Evolutionary conservation across 2,113 vertebrate genomes (phyloP), one percentile per base, ranked within the genome.

Genomic region (Dascyllus trimaculatus): DNA sequence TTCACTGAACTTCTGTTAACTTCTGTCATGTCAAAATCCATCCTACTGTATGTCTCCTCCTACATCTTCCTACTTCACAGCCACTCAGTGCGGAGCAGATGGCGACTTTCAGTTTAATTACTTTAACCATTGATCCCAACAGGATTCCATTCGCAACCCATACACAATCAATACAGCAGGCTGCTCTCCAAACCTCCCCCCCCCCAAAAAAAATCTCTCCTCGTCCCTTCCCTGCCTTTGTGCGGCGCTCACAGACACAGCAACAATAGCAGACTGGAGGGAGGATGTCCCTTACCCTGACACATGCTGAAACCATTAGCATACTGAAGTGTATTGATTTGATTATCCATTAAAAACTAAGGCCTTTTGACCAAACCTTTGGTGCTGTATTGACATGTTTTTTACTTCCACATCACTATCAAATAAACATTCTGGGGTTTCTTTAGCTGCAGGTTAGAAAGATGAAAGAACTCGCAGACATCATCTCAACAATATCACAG

Each of bases 111-210:
- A 1, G 2, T 78, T 75, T 74, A 77, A 84, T 72, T 75, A 83
- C 68, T 69, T 48, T 5, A 17, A 72, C 58, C 60, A 82, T 66
- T 53, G 83, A 80, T 89, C 72, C 71, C 26, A 53, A 73, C 19
- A 78, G 71, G 72, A 88, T 43, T 65, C 63, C 75, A 76, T 77
- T 90, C 79, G 80, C 67, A 70, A 71, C n/a, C 51, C 77, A 80
- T 79, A 56, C 66, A 74, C 78, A 85, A 90, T 89, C 85, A 87
- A 91, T 90, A 91, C 82, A 73, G 54, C 62, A 75, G 40, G 32
- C 80, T 68, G 48, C 69, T 72, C 29, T 56, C 52, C 73, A 58
- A 81, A 60, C 59, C 68, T 9, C 54, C 78, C 81, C 68, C 9
- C 54, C 78, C 81, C 64, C 73, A 0, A 53, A 66, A 69, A 53